Conservation (phyloP, 1,140 invertebrate species). For the Zaprionus inermis region DNA sequence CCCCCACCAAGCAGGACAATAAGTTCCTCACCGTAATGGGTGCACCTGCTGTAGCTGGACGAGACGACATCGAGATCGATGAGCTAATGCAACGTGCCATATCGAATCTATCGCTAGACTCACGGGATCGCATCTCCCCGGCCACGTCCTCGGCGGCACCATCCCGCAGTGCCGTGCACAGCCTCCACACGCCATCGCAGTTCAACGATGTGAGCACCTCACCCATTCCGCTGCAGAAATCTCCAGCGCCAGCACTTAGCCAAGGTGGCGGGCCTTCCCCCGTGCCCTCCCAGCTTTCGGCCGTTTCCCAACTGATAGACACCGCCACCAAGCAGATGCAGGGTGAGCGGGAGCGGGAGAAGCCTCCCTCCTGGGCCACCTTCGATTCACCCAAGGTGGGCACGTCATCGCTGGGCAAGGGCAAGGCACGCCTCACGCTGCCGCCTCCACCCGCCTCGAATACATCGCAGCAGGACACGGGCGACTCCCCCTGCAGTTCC, state of each 20-base stretch:
- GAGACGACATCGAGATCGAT: constrained; percentile 83
- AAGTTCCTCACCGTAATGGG: constrained; percentile 69
- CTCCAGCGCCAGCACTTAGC: constrained; percentile 57
- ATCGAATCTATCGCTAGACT: constrained; percentile 81
- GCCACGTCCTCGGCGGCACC: constrained; percentile 64
- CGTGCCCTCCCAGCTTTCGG: constrained; percentile 70
- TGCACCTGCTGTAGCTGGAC: constrained; percentile 30
- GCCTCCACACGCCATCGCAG: constrained; percentile 59
- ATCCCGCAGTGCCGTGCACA: constrained; percentile 36
- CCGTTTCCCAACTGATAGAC: constrained; percentile 78
- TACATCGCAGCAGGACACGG: constrained; percentile 82
- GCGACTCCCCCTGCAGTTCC: constrained; percentile 90
- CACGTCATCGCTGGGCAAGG: constrained; percentile 29
- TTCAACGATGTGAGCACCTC: constrained; percentile 83
- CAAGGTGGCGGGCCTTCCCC: constrained; percentile 74
- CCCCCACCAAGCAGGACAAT: constrained; percentile 66
- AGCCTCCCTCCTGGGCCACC: constrained; percentile 77
- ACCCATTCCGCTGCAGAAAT: constrained; percentile 79
- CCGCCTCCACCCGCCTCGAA: constrained; percentile 78
- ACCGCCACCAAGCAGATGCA: constrained; percentile 75
- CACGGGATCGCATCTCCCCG: constrained; percentile 75
- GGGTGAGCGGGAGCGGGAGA: constrained; percentile 63
- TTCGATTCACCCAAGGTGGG: constrained; percentile 79
- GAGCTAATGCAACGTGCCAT: constrained; percentile 83
- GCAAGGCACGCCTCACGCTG: constrained; percentile 61